These are phyloP conservation scores for Tachuris rubrigastra DNA, from an alignment of 2,113 vertebrate genomes.

Conservation along the genomic window DNA sequence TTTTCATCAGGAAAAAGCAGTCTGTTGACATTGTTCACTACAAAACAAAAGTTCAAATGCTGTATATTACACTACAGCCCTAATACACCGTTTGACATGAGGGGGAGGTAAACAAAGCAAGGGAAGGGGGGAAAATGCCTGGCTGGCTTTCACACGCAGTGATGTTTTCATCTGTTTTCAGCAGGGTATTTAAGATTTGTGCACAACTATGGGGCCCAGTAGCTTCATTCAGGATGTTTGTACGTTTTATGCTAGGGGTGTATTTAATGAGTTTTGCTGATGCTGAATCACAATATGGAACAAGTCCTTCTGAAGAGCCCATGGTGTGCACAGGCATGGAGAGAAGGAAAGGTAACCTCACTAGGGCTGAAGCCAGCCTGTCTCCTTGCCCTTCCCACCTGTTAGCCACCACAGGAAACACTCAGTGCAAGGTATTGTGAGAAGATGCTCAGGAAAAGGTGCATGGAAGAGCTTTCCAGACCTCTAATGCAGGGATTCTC, in stretches of 20 bases:
- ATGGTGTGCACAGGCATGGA: neutral
- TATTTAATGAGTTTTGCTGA: neutral
- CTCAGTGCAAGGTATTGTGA: neutral
- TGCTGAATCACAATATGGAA: neutral
- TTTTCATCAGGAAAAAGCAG: constrained; percentile 27
- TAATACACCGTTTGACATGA: neutral
- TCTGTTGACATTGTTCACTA: constrained; percentile 23
- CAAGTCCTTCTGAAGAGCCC: neutral
- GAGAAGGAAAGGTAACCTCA: neutral
- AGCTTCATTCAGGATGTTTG: neutral
- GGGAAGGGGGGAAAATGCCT: neutral
- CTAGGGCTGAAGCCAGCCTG: neutral
- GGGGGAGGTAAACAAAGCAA: neutral
- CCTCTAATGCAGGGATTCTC: neutral
- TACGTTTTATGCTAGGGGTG: neutral
- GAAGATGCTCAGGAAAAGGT: neutral
- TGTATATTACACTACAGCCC: neutral
- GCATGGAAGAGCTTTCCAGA: neutral
- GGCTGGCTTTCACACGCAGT: accelerated
- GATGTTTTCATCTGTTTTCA: neutral
- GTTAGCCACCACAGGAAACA: neutral
- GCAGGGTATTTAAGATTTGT: neutral
- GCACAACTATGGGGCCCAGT: neutral
- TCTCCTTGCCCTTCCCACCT: neutral
- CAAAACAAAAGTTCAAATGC: constrained; percentile 40